Conservation (phyloP, 2,797 vertebrate genomes). For the Eospalax fontanierii region DNA sequence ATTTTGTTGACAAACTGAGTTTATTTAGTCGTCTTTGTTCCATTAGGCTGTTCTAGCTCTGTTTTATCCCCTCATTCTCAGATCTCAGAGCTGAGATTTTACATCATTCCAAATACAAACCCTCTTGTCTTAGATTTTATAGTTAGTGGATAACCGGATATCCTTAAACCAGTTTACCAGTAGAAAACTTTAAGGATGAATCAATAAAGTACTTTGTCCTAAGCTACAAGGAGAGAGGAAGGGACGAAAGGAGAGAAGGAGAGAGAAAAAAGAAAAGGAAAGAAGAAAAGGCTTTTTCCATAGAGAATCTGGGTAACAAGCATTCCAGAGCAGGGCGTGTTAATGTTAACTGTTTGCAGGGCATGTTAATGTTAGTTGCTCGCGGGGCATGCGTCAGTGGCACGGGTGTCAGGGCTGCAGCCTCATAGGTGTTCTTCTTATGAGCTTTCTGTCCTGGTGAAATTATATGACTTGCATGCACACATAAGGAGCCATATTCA, state of each 20-base stretch:
- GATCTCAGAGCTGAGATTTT: neutral
- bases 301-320: neutral
- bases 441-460: slow-evolving; percentile 64
- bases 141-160: neutral
- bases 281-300: neutral
- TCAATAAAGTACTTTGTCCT: slow-evolving; percentile 15
- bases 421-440: slow-evolving; percentile 24
- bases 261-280: too few species aligned
- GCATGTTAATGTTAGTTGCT: too few species aligned
- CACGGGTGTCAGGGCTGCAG: too few species aligned
- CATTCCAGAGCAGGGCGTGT: slow-evolving; percentile 2
- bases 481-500: slow-evolving; percentile 43
- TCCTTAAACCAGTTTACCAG: neutral
- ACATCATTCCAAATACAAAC: slow-evolving; percentile 34
- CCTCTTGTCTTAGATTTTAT: neutral
- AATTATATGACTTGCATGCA: slow-evolving; percentile 60
- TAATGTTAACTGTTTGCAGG: slow-evolving; percentile 18
- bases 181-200: slow-evolving; percentile 27
- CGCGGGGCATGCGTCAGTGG: too few species aligned
- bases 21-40: slow-evolving; percentile 29
- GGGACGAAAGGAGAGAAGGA: too few species aligned
- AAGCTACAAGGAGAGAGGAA: neutral
- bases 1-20: neutral
- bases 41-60: neutral
- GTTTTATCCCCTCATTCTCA: neutral